Evolutionary conservation across 2,113 vertebrate genomes (phyloP).

Genomic region (Bagarius yarrelli): DNA sequence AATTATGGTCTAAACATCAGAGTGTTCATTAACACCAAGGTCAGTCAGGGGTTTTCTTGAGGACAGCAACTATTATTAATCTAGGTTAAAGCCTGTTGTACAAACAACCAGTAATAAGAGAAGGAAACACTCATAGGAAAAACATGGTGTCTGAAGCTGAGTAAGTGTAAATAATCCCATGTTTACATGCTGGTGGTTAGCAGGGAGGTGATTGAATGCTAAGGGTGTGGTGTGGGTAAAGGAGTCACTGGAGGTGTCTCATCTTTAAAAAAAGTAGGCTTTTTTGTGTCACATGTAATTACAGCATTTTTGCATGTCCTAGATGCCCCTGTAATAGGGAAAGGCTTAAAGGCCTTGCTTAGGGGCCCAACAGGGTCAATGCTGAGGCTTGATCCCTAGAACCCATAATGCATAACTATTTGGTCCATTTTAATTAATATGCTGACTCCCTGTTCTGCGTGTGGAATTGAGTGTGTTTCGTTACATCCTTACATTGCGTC

Average conservation of each 20-base stretch:
- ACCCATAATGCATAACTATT: too few relatives aligned
- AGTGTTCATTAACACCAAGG: neutral
- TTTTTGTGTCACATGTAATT: too few relatives aligned
- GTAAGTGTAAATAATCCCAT: conserved; percentile 2
- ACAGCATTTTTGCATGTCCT: too few relatives aligned
- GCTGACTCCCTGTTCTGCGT: neutral
- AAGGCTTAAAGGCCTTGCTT: too few relatives aligned
- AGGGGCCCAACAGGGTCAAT: too few relatives aligned
- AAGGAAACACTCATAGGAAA: neutral
- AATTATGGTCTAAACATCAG: neutral
- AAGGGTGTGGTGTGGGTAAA: neutral
- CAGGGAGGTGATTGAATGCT: neutral
- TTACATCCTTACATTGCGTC: neutral
- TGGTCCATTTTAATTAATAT: neutral
- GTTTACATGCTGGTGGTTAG: neutral
- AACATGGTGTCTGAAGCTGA: neutral
- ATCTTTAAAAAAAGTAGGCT: too few relatives aligned
- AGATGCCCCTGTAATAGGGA: too few relatives aligned
- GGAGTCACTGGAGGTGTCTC: neutral
- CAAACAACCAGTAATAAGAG: neutral
- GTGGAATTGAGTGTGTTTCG: neutral
- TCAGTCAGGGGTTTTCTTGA: neutral
- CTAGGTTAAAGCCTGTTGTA: neutral
- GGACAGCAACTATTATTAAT: neutral
- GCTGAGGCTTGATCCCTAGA: too few relatives aligned